These are phyloP conservation scores for Gonocerus acuteangulatus DNA, from an alignment of 2,888 invertebrate species.

Conservation along the genomic window DNA sequence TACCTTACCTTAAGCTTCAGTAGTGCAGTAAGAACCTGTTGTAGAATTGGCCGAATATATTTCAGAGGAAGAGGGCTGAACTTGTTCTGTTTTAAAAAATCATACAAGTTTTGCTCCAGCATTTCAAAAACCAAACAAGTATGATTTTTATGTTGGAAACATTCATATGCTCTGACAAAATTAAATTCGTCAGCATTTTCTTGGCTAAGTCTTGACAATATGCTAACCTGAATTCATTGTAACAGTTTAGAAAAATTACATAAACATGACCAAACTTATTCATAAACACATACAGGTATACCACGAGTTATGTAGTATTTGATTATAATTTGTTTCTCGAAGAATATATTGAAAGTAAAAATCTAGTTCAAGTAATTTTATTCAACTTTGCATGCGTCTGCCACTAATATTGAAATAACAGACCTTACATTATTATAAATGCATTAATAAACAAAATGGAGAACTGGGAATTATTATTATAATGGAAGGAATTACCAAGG, in stretches of 20 bases:
- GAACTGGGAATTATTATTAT: too few relatives aligned
- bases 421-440: too few relatives aligned
- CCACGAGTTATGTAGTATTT: too few relatives aligned
- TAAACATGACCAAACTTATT: neutral
- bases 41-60: slow-evolving; percentile 96
- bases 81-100: slow-evolving; percentile 99
- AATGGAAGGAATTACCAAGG: too few relatives aligned
- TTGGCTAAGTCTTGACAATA: slow-evolving; percentile 84
- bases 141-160: slow-evolving; percentile 99
- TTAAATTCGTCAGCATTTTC: slow-evolving; percentile 99
- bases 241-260: neutral
- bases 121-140: slow-evolving; percentile 99
- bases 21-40: slow-evolving; percentile 84
- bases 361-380: too few relatives aligned
- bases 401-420: too few relatives aligned
- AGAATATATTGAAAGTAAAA: too few relatives aligned
- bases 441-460: too few relatives aligned
- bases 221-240: slow-evolving; percentile 58
- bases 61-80: slow-evolving; percentile 97
- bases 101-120: slow-evolving; percentile 99
- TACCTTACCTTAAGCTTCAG: slow-evolving; percentile 71
- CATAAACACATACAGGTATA: too few relatives aligned
- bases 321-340: too few relatives aligned
- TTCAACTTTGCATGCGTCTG: too few relatives aligned
- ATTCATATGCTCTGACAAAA: slow-evolving; percentile 99